Evolutionary conservation across 2,113 vertebrate genomes (phyloP).

Genomic region (Morphnarchus princeps): DNA sequence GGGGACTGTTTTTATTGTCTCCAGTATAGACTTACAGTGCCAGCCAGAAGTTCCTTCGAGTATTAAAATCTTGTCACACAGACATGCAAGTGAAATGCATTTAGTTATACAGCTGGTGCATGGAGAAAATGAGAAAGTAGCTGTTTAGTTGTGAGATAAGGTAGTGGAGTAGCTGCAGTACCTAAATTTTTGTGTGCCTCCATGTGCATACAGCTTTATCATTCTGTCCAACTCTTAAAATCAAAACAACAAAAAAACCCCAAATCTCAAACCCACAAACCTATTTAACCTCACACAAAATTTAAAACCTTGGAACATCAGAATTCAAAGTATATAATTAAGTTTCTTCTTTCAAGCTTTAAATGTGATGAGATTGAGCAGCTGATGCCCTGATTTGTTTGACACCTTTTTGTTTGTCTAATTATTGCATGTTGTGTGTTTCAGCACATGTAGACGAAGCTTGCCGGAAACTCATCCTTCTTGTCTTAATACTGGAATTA

Average conservation of each 20-base stretch:
- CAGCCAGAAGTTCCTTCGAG: background rate
- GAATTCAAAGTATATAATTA: background rate
- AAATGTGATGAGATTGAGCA: background rate
- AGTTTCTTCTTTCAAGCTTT: background rate
- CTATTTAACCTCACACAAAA: background rate
- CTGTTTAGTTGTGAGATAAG: background rate
- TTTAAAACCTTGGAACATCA: background rate
- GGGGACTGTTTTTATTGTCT: background rate
- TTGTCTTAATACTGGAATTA: conserved; percentile 62
- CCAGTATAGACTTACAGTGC: background rate
- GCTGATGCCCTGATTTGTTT: background rate
- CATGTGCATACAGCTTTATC: background rate
- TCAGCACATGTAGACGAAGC: conserved; percentile 69
- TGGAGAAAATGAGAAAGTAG: background rate
- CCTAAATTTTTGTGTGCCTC: background rate
- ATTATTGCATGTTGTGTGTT: background rate
- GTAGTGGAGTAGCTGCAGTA: background rate
- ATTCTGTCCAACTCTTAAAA: background rate
- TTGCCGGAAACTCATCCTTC: conserved; percentile 70
- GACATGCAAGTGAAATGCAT: background rate
- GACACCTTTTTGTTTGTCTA: background rate
- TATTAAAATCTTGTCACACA: background rate
- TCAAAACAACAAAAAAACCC: background rate
- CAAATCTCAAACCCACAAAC: too few species aligned
- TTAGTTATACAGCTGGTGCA: background rate